Percentiles rank a stretch among this genome's conserved stretches.
These are phyloP conservation scores for Clamator glandarius DNA, from an alignment of 2,797 vertebrate species.

Conservation along the genomic window DNA sequence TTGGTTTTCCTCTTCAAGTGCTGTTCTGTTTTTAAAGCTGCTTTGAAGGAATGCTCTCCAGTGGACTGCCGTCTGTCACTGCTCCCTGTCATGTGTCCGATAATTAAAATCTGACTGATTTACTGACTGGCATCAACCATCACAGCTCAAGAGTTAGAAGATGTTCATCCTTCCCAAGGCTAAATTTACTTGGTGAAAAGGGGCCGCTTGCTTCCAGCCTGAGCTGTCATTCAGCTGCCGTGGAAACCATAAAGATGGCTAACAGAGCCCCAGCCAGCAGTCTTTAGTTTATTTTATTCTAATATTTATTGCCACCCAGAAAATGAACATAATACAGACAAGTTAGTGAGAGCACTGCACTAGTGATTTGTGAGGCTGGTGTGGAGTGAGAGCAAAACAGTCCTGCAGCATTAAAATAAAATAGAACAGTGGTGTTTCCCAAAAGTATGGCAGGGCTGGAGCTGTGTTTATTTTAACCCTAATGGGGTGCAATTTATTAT, in stretches of 20 bases:
- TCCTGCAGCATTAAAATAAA: conserved; percentile 69
- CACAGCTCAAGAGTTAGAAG: conserved; percentile 78
- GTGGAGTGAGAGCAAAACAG: conserved; percentile 75
- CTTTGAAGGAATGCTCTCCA: conserved; percentile 84
- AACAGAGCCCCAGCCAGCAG: conserved; percentile 83
- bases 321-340: conserved; percentile 85
- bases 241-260: conserved; percentile 84
- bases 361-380: conserved; percentile 76
- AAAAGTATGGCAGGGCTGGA: conserved; percentile 68
- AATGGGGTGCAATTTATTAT: conserved; percentile 60
- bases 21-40: conserved; percentile 77
- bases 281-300: conserved; percentile 85
- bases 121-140: conserved; percentile 85
- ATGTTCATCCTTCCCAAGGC: conserved; percentile 86
- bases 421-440: conserved; percentile 69
- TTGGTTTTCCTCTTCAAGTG: conserved; percentile 67
- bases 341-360: conserved; percentile 71
- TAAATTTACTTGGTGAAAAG: conserved; percentile 86
- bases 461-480: conserved; percentile 64
- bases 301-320: conserved; percentile 88
- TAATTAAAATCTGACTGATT: conserved; percentile 92
- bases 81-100: conserved; percentile 86
- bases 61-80: conserved; percentile 82
- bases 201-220: conserved; percentile 75
- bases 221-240: conserved; percentile 87